These are phyloP conservation scores for Arvicanthis niloticus DNA, from an alignment of 2,113 vertebrate species.

Conservation along the genomic window DNA sequence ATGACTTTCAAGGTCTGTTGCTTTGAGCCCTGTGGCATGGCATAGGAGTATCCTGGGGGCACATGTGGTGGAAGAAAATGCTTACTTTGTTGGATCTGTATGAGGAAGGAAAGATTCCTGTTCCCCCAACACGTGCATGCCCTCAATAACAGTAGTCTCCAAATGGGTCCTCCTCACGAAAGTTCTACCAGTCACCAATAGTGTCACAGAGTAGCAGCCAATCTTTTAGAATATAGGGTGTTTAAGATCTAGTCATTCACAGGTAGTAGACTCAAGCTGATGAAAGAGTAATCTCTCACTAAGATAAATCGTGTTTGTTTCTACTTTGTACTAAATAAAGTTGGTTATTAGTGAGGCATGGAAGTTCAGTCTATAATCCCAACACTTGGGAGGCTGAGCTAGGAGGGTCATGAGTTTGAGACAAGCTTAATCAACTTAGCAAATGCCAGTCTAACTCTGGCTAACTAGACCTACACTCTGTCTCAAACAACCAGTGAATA, in stretches of 20 bases:
- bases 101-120: background rate
- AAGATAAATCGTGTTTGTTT: background rate
- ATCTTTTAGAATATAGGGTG: background rate
- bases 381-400: background rate
- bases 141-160: background rate
- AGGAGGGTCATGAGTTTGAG: background rate
- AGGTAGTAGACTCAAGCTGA: background rate
- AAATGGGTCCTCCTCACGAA: too few relatives aligned
- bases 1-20: background rate
- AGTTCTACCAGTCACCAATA: background rate
- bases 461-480: background rate
- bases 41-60: background rate
- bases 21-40: too few relatives aligned
- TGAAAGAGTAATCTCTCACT: background rate
- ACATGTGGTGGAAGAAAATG: background rate
- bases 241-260: background rate
- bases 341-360: background rate
- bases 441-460: too few relatives aligned
- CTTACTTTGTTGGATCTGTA: background rate
- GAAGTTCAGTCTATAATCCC: background rate
- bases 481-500: background rate
- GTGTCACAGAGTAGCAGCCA: too few relatives aligned
- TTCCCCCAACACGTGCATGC: too few relatives aligned
- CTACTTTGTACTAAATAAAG: background rate
- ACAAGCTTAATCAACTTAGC: background rate